Conservation (phyloP, 1,140 invertebrate genomes). For the Metopolophium dirhodum region DNA sequence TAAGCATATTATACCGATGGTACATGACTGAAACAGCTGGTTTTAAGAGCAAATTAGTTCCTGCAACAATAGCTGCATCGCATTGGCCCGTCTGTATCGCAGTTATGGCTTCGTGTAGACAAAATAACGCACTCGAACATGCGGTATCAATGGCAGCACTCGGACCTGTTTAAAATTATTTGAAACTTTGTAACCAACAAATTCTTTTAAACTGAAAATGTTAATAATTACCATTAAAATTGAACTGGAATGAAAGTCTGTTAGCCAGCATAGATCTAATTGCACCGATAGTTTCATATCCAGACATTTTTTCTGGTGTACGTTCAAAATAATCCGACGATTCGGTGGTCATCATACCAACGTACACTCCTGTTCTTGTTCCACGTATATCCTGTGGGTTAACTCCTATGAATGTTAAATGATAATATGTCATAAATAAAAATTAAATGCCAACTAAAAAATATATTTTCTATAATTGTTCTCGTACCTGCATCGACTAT, state of each 20-base stretch:
- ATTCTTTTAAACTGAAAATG: not conserved
- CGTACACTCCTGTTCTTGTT: conserved; percentile 68
- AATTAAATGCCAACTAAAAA: not conserved
- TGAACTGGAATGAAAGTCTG: conserved; percentile 71
- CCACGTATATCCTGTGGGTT: conserved; percentile 66
- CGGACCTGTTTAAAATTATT: conserved; percentile 55
- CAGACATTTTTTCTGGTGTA: conserved; percentile 60
- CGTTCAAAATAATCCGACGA: conserved; percentile 56
- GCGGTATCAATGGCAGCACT: conserved; percentile 59
- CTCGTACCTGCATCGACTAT: conserved; percentile 60
- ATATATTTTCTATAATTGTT: too few species aligned
- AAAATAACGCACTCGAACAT: conserved; percentile 56
- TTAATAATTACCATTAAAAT: conserved; percentile 67
- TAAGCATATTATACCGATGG: conserved; percentile 45
- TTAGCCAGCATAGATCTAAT: conserved; percentile 73
- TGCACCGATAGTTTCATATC: conserved; percentile 73
- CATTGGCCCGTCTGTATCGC: conserved; percentile 68
- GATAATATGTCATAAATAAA: not conserved
- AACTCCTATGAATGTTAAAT: conserved; percentile 58
- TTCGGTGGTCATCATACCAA: conserved; percentile 62
- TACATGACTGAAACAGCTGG: conserved; percentile 68
- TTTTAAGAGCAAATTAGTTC: conserved; percentile 67
- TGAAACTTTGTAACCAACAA: not conserved
- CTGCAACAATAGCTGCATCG: conserved; percentile 72
- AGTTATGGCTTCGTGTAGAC: conserved; percentile 63